Evolutionary conservation across 2,888 invertebrate species (phyloP).

Genomic region (Nephrocerus scutellatus): DNA sequence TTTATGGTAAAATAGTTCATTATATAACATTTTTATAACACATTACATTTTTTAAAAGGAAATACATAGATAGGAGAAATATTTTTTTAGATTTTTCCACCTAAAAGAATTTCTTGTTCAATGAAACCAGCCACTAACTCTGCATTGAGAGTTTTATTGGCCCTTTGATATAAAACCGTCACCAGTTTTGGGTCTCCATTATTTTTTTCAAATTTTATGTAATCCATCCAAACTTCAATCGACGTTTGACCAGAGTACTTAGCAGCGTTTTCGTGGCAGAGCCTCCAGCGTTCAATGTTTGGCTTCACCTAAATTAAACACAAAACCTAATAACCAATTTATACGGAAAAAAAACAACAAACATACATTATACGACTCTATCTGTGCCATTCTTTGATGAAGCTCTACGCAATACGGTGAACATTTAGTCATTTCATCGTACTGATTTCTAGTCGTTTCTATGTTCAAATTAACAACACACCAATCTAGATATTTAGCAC

Average conservation of each 20-base stretch:
- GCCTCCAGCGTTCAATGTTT: slow-evolving; percentile 51
- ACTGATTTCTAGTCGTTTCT: slow-evolving; percentile 55
- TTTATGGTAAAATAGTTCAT: too few species aligned
- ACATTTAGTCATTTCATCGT: slow-evolving; percentile 53
- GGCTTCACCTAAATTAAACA: slow-evolving; percentile 32
- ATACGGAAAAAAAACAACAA: too few species aligned
- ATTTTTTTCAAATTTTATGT: slow-evolving; percentile 62
- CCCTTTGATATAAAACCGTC: slow-evolving; percentile 56
- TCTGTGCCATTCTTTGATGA: slow-evolving; percentile 54
- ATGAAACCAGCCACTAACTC: slow-evolving; percentile 30
- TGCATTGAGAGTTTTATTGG: slow-evolving; percentile 53
- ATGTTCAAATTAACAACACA: slow-evolving; percentile 36
- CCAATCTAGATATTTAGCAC: slow-evolving; percentile 35
- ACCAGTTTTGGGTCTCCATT: slow-evolving; percentile 54
- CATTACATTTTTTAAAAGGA: too few species aligned
- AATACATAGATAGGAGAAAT: too few species aligned
- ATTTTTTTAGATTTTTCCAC: too few species aligned
- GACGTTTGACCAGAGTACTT: slow-evolving; percentile 60
- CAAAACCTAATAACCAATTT: too few species aligned
- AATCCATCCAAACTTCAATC: slow-evolving; percentile 66
- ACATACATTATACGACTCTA: too few species aligned
- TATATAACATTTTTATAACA: too few species aligned
- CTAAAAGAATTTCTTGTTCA: too few species aligned
- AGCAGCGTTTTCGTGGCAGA: slow-evolving; percentile 57
- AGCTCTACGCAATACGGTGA: slow-evolving; percentile 57